phyloP scores from a whole-genome alignment of 2,797 vertebrate genomes.

The Halcyon badia region DNA sequence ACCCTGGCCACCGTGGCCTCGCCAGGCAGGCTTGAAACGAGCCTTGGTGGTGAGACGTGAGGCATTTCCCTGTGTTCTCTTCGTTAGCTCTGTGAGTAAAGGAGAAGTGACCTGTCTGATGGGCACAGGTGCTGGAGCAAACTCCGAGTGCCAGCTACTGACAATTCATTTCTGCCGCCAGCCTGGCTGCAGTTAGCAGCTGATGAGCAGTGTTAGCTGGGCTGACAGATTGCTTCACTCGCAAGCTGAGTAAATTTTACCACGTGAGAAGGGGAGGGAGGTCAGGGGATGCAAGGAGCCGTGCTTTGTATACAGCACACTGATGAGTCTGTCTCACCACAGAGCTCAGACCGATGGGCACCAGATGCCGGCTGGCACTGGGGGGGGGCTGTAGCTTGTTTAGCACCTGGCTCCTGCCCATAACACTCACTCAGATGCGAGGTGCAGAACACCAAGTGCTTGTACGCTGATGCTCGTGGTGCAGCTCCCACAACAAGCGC shows the following conservation, averaged over 20 bases:
- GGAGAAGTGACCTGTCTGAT: not conserved
- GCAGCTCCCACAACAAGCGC: not conserved
- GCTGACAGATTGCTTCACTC: not conserved
- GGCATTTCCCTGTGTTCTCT: not conserved
- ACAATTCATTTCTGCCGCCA: accelerated
- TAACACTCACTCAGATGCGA: not conserved
- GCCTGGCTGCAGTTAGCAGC: not conserved
- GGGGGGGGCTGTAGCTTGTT: not conserved
- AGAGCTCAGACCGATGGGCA: not conserved
- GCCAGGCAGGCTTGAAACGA: not conserved
- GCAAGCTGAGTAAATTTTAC: not conserved
- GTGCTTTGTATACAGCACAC: not conserved
- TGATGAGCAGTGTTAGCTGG: not conserved
- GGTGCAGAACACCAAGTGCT: not conserved
- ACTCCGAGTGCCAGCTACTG: not conserved
- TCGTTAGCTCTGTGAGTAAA: not conserved
- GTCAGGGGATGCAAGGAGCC: not conserved
- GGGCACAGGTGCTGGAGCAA: not conserved
- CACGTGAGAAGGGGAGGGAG: not conserved
- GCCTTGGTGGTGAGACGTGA: accelerated
- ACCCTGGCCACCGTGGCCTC: not conserved
- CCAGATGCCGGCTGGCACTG: not conserved
- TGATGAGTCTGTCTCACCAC: not conserved
- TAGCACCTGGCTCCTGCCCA: not conserved
- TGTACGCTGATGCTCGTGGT: not conserved